A percentile compares a stretch with the other conserved stretches of the same genome.
Conservation (phyloP, 2,797 vertebrate genomes). For the Anguilla marmorata region DNA sequence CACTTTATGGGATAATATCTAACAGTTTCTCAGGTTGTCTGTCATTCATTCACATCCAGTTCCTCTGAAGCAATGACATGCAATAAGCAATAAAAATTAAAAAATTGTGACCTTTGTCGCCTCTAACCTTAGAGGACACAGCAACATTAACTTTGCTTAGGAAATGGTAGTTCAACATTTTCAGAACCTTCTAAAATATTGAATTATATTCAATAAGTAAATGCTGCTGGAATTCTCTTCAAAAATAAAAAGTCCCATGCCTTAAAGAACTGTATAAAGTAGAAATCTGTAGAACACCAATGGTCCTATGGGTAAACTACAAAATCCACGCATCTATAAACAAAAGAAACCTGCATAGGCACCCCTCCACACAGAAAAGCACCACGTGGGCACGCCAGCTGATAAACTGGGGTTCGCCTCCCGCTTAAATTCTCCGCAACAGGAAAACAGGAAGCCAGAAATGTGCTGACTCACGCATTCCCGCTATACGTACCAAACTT, state of each 20-base stretch:
- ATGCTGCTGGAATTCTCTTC: neutral
- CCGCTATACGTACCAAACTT: slow-evolving; percentile 63
- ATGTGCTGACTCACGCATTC: slow-evolving; percentile 70
- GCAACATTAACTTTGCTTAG: neutral
- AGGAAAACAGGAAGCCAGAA: slow-evolving; percentile 54
- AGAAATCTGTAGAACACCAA: slow-evolving; percentile 7
- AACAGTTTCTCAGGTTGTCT: neutral
- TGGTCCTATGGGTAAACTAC: neutral
- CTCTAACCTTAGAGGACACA: neutral
- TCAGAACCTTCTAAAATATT: neutral
- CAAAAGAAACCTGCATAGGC: neutral
- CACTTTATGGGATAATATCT: neutral
- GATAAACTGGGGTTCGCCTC: slow-evolving; percentile 17
- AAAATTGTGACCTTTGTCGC: neutral
- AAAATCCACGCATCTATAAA: neutral
- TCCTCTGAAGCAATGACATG: neutral
- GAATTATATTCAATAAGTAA: neutral
- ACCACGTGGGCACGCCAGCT: neutral
- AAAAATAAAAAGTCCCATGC: neutral
- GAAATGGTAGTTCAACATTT: neutral
- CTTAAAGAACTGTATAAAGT: neutral
- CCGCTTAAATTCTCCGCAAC: slow-evolving; percentile 51
- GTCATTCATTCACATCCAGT: neutral
- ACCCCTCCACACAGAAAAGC: slow-evolving; percentile 14
- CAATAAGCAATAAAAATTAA: neutral